These are phyloP conservation scores for Crossaster papposus DNA, from an alignment of 53 echinoderm and acorn worm genomes.

Conservation along the genomic window DNA sequence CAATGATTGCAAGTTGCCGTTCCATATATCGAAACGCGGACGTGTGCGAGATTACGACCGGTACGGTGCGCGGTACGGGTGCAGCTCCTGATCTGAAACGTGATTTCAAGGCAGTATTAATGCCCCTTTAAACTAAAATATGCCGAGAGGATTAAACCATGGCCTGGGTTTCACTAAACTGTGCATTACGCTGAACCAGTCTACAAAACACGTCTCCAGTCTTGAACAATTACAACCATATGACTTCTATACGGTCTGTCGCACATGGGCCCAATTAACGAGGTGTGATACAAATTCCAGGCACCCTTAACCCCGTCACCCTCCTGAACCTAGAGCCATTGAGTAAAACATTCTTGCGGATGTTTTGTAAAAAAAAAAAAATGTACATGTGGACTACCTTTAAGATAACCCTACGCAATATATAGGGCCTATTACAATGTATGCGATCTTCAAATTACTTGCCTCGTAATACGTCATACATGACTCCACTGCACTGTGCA, in stretches of 20 bases:
- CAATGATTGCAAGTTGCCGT: too few species aligned
- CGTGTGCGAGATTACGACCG: too few species aligned
- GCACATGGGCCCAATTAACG: slow-evolving; percentile 47
- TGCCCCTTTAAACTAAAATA: too few species aligned
- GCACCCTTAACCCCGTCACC: neutral
- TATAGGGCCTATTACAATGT: too few species aligned
- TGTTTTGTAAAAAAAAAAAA: neutral
- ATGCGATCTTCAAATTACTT: neutral
- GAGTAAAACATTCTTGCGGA: neutral
- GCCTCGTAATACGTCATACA: neutral
- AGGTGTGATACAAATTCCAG: slow-evolving; percentile 11
- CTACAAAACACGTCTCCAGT: neutral
- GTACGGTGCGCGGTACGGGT: too few species aligned
- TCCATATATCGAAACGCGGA: too few species aligned
- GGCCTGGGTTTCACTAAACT: neutral
- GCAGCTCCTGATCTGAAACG: too few species aligned
- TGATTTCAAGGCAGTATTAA: too few species aligned
- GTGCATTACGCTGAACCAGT: neutral
- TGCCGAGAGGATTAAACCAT: too few species aligned
- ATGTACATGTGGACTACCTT: too few species aligned
- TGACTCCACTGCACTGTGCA: neutral
- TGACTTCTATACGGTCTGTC: slow-evolving; percentile 14
- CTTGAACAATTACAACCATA: slow-evolving; percentile 12
- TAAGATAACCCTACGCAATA: neutral
- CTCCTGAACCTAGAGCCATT: neutral